Percentiles rank a stretch among this genome's conserved stretches.
phyloP scores from a whole-genome alignment of 2,113 vertebrate species.

The Rhea pennata region DNA sequence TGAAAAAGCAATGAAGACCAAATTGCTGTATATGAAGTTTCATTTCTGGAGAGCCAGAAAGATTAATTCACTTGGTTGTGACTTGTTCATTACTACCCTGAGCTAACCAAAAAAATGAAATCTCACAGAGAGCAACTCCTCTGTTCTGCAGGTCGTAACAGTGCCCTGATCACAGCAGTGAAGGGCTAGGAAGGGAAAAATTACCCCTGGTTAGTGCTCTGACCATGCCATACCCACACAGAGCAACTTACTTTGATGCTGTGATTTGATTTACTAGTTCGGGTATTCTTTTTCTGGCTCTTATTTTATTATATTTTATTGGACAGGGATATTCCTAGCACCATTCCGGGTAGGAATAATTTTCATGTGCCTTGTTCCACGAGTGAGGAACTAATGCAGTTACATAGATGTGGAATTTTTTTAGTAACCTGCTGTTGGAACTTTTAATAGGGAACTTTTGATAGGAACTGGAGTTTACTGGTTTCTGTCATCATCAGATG shows the following conservation, averaged over 20 bases:
- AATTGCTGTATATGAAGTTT: constrained; percentile 69
- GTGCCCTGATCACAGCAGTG: constrained; percentile 56
- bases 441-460: too few species aligned
- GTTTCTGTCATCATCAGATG: not conserved
- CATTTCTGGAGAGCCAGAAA: constrained; percentile 66
- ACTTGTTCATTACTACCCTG: constrained; percentile 72
- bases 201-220: constrained; percentile 21
- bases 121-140: constrained; percentile 54
- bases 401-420: not conserved
- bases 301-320: constrained; percentile 38
- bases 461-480: not conserved
- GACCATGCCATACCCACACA: not conserved
- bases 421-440: not conserved
- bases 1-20: constrained; percentile 66
- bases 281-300: not conserved
- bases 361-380: not conserved
- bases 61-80: constrained; percentile 76
- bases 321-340: not conserved
- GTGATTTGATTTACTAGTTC: constrained; percentile 56
- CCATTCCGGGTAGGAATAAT: not conserved
- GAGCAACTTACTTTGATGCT: constrained; percentile 30
- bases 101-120: constrained; percentile 70
- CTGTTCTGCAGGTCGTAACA: constrained; percentile 39
- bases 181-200: constrained; percentile 44
- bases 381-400: not conserved